Evolutionary conservation across 2,888 invertebrate species (phyloP).

Genomic region (Rhagonycha lutea): DNA sequence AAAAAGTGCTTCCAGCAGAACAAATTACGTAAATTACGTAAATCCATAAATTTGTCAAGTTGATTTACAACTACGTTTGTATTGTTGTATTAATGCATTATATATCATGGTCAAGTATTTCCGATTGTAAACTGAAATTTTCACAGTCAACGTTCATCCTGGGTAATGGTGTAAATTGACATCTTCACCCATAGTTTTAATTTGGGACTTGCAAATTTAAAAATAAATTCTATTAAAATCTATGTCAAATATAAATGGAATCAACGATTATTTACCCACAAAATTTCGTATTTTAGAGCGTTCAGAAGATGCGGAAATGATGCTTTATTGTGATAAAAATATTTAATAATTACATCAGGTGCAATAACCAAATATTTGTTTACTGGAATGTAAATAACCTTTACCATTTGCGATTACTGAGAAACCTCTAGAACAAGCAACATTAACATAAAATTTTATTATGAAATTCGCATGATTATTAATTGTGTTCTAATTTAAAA

Average conservation of each 20-base stretch:
- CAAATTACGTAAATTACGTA: not conserved
- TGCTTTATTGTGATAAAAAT: not conserved
- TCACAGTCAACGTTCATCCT: not conserved
- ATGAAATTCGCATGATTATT: not conserved
- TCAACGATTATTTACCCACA: not conserved
- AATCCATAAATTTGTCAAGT: not conserved
- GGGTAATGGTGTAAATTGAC: not conserved
- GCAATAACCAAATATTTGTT: not conserved
- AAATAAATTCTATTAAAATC: not conserved
- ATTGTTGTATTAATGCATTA: not conserved
- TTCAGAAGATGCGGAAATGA: not conserved
- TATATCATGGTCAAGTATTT: not conserved
- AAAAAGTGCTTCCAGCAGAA: not conserved
- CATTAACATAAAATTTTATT: not conserved
- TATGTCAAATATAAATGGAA: not conserved
- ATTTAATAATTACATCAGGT: not conserved
- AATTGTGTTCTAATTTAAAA: not conserved
- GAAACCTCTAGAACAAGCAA: not conserved
- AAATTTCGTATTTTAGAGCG: too few relatives aligned
- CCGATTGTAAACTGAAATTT: not conserved
- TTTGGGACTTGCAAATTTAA: not conserved
- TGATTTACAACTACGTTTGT: not conserved
- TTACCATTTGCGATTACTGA: not conserved
- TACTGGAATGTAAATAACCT: not conserved
- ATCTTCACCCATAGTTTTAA: not conserved